A percentile compares a stretch with the other conserved stretches of the same genome.
Evolutionary conservation across 2,888 invertebrate genomes (phyloP).

Genomic region (Folsomia manolachei): DNA sequence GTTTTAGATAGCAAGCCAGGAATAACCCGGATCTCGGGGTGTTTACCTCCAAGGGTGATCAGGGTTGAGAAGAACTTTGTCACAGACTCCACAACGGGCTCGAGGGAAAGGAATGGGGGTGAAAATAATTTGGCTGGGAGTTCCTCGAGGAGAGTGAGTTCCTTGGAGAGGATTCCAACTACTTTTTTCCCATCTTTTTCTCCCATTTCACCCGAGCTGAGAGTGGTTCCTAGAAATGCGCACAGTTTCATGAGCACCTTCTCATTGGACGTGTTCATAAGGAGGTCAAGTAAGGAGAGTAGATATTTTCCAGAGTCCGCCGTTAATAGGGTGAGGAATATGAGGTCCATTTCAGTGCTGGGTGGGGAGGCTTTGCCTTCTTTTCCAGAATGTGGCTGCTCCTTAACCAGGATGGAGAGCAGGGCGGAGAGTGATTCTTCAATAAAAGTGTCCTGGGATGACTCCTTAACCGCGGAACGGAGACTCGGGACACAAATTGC

Average conservation of each 20-base stretch:
- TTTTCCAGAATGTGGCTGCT: no score
- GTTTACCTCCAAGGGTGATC: slow-evolving; percentile 18
- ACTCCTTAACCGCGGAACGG: slow-evolving; percentile 34
- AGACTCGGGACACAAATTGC: slow-evolving; percentile 39
- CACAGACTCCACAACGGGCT: slow-evolving; percentile 43
- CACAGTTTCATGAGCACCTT: slow-evolving; percentile 43
- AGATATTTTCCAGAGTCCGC: slow-evolving; percentile 38
- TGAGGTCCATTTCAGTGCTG: slow-evolving; percentile 31
- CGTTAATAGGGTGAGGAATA: slow-evolving; percentile 29
- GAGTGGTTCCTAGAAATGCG: slow-evolving; percentile 36
- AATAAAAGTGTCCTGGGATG: slow-evolving; percentile 39
- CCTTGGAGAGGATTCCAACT: slow-evolving; percentile 27
- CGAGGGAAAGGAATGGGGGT: slow-evolving; percentile 40
- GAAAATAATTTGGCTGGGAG: slow-evolving; percentile 42
- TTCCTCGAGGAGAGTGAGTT: slow-evolving; percentile 36
- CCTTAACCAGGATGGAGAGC: slow-evolving; percentile 31
- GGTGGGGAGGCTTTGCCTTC: slow-evolving; percentile 33
- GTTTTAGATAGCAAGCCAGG: slow-evolving; percentile 29
- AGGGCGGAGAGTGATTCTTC: slow-evolving; percentile 32
- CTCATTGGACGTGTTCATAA: slow-evolving; percentile 41
- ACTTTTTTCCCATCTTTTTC: slow-evolving; percentile 37
- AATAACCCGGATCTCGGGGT: slow-evolving; percentile 16
- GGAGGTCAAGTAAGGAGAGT: slow-evolving; percentile 32
- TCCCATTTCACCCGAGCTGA: slow-evolving; percentile 33
- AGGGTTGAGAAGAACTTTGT: slow-evolving; percentile 44